A percentile compares a stretch with the other conserved stretches of the same genome.
Evolutionary conservation across 2,888 invertebrate species (phyloP).

Genomic region (Coenonympha arcania): DNA sequence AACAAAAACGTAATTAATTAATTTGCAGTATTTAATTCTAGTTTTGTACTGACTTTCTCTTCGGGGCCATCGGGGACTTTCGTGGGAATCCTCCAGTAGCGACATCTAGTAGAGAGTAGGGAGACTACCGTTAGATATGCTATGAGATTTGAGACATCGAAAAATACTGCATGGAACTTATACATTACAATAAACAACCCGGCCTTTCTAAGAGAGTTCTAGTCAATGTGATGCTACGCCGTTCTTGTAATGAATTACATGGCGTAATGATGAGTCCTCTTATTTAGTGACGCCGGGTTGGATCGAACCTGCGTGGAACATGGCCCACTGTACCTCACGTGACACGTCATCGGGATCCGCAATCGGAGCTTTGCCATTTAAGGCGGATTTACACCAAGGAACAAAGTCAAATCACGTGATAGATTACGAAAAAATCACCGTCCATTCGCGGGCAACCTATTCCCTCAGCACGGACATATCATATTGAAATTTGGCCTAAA

Average conservation of each 20-base stretch:
- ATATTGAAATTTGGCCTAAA: too few relatives aligned
- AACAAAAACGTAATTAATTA: constrained; percentile 50
- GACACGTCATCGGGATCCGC: constrained; percentile 35
- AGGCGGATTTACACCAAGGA: too few relatives aligned
- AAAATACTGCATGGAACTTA: constrained; percentile 29
- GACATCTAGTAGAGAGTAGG: constrained; percentile 11
- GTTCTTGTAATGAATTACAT: constrained; percentile 19
- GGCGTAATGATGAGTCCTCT: constrained; percentile 37
- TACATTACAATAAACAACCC: constrained; percentile 47
- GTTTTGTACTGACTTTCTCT: constrained; percentile 41
- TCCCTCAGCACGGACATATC: too few relatives aligned
- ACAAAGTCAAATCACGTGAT: too few relatives aligned
- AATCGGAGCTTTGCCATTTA: too few relatives aligned
- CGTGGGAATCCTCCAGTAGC: constrained; percentile 15
- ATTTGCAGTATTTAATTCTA: constrained; percentile 45
- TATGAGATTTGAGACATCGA: constrained; percentile 53
- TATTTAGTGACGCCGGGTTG: constrained; percentile 52
- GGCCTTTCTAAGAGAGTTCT: constrained; percentile 45
- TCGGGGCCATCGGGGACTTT: constrained; percentile 37
- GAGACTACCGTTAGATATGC: constrained; percentile 38
- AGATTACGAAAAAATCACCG: too few relatives aligned
- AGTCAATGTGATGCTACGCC: constrained; percentile 28
- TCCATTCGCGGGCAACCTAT: too few relatives aligned
- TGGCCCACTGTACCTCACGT: constrained; percentile 33
- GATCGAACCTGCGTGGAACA: constrained; percentile 36